Base-by-base conservation (phyloP, 2,797 vertebrate genomes). In the Discoglossus pictus region DNA sequence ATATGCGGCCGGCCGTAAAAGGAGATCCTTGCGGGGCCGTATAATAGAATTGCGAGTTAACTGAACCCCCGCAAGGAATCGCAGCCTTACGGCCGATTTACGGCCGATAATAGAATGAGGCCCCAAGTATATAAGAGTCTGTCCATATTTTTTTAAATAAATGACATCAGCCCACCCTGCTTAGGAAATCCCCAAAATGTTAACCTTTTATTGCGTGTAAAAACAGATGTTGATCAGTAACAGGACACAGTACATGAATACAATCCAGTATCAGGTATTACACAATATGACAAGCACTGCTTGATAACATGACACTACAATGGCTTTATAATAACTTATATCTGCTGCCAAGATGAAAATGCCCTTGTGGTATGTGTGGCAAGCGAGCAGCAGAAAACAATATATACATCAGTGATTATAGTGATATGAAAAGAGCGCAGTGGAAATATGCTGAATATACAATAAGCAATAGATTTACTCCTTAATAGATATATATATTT, bases 271-370 rank as follows among this genome's bases (percentile, higher is more conserved):
- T 82, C 79, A 76, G 85, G 82, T 81, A 75, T n/a, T 77, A 84
- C 60, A 79, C 81, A 81, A 81, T 65, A 81, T 72, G 82, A 88
- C 85, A 88, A 89, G 89, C 88, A 87, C 88, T 89, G 89, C 88
- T 90, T 90, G 88, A 75, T 84, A 84, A 76, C 39, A 65, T 76
- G 83, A 86, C 80, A 64, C 73, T 86, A 85, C 83, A 83, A 54
- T 82, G 84, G 87, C 87, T 82, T 87, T 77, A 86, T 73, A 91
- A 90, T 91, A 91, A 91, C 82, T 92, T 91, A 91, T 83, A 79
- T 83, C 86, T 86, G 84, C 81, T 85, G 86, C 87, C 85, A 84
- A 83, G 83, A 82, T 24, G 77, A 80, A 83, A 79, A 82, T 83
- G 84, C 84, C 87, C 79, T 83, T 80, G 77, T n/a, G n/a, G n/a